Conservation (phyloP, 2,888 invertebrate genomes). For the Drosophila lutescens region DNA sequence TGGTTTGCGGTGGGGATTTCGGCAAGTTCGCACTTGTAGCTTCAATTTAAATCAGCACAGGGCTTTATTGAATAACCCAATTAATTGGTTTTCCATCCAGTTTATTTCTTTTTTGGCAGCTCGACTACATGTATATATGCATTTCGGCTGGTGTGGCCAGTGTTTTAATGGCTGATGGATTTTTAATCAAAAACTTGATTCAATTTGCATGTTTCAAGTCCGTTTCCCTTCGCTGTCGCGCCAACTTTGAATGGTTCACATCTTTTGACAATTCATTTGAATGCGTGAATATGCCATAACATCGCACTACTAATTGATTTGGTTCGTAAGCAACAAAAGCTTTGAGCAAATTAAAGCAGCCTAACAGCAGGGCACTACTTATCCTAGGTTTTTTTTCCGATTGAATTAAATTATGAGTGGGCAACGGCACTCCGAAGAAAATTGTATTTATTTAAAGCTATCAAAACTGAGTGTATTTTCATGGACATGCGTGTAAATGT, state of each 20-base stretch:
- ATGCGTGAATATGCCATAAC: conserved; percentile 27
- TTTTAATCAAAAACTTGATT: conserved; percentile 53
- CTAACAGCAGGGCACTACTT: background rate
- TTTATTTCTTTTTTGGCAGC: conserved; percentile 22
- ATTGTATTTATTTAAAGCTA: conserved; percentile 18
- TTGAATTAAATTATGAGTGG: conserved; percentile 17
- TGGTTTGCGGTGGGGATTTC: conserved; percentile 16
- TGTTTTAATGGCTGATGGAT: conserved; percentile 36
- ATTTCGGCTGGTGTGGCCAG: conserved; percentile 27
- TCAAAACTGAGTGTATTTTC: background rate
- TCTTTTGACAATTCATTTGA: conserved; percentile 24
- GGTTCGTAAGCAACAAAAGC: conserved; percentile 34
- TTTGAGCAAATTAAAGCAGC: conserved; percentile 36
- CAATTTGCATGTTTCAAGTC: conserved; percentile 55
- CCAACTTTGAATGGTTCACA: conserved; percentile 4
- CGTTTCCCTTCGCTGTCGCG: conserved; percentile 15
- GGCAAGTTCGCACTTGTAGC: conserved; percentile 30
- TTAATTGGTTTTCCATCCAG: conserved; percentile 40
- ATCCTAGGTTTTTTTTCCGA: background rate
- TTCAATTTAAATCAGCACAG: conserved; percentile 44
- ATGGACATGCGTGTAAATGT: conserved; percentile 17
- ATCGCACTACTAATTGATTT: conserved; percentile 57
- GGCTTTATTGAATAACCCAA: conserved; percentile 38
- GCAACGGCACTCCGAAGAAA: background rate
- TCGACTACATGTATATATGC: background rate